Conservation (phyloP, 2,888 invertebrate species). For the Mimachlamys varia region DNA sequence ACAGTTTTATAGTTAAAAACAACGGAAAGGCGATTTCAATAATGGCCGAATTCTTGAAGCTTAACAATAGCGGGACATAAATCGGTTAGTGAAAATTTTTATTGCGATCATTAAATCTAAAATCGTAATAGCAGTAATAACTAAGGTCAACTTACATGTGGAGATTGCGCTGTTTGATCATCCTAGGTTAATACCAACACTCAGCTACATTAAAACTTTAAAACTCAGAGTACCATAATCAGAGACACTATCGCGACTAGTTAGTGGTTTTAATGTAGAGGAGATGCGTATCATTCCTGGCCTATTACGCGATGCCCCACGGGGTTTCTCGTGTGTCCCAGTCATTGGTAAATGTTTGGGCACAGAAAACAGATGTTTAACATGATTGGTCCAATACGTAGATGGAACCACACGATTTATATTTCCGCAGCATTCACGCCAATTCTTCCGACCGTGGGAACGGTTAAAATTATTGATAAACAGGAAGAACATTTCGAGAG, state of each 20-base stretch:
- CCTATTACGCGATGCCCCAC: neutral
- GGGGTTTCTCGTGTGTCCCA: neutral
- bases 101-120: no score
- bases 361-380: neutral
- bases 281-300: neutral
- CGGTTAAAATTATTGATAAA: neutral
- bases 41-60: no score
- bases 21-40: no score
- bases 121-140: neutral
- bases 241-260: neutral
- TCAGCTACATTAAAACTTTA: neutral
- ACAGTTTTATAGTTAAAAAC: no score
- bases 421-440: neutral
- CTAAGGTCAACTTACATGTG: neutral
- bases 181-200: neutral
- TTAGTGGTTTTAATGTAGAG: neutral
- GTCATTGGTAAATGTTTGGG: neutral
- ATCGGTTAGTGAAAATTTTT: no score
- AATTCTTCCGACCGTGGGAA: neutral
- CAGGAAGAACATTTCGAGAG: neutral
- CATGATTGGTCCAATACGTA: neutral
- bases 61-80: no score
- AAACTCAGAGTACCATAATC: neutral
- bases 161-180: neutral
- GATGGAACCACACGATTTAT: neutral